Percentiles rank a stretch among this genome's conserved stretches.
These are phyloP conservation scores for Rana temporaria DNA, from an alignment of 2,113 vertebrate species.

Conservation along the genomic window DNA sequence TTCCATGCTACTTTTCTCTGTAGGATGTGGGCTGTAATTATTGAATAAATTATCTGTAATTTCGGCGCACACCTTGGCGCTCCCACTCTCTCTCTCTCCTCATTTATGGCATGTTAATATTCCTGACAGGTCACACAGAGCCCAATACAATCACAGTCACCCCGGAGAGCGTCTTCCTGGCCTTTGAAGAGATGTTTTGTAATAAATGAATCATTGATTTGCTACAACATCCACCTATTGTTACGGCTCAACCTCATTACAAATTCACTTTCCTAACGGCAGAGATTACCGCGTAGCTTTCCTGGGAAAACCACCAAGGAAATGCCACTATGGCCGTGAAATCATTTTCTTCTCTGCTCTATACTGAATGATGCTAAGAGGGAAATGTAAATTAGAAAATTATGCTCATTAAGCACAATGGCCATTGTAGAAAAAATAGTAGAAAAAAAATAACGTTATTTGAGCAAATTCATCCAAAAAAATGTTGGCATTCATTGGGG, in stretches of 20 bases:
- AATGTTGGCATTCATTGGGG: too few relatives aligned
- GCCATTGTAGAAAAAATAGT: too few relatives aligned
- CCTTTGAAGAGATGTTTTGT: constrained; percentile 19
- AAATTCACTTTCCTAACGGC: background rate
- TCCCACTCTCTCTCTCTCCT: background rate
- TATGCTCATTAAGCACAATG: too few relatives aligned
- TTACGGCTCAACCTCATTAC: constrained; percentile 17
- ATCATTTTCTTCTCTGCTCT: background rate
- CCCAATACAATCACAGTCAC: background rate
- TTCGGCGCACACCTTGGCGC: background rate
- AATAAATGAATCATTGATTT: constrained; percentile 25
- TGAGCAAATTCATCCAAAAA: too few relatives aligned
- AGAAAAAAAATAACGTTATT: too few relatives aligned
- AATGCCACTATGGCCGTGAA: background rate
- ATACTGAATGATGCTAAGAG: background rate
- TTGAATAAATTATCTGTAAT: constrained; percentile 36
- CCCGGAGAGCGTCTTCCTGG: background rate
- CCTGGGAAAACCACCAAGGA: background rate
- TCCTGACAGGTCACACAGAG: constrained; percentile 6
- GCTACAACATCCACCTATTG: constrained; percentile 20
- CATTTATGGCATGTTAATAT: constrained; percentile 12
- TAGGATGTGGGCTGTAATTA: constrained; percentile 16
- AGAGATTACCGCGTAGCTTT: background rate
- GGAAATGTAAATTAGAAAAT: background rate
- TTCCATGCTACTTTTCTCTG: background rate